Evolutionary conservation across 2,888 invertebrate genomes (phyloP).

Genomic region (Epirrita christyi): DNA sequence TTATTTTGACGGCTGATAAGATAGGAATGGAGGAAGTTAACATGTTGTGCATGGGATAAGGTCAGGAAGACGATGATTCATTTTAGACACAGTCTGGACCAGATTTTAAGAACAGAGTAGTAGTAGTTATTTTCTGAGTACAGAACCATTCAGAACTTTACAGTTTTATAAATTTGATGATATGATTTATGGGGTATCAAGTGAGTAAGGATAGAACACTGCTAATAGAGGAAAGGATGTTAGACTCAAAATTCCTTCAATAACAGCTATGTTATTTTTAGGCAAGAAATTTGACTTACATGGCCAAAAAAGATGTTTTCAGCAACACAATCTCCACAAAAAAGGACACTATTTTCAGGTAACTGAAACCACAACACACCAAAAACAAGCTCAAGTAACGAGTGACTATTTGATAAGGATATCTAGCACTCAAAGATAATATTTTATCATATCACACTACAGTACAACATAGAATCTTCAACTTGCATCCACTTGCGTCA

Average conservation of each 20-base stretch:
- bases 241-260: neutral
- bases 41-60: too few relatives aligned
- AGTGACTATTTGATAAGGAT: conserved; percentile 52
- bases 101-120: too few relatives aligned
- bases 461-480: conserved; percentile 68
- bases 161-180: too few relatives aligned
- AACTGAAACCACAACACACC: conserved; percentile 17
- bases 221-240: too few relatives aligned
- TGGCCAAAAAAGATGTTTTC: conserved; percentile 13
- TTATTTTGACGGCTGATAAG: too few relatives aligned
- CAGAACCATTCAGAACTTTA: too few relatives aligned
- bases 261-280: neutral
- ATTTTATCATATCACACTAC: conserved; percentile 72
- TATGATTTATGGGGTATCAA: too few relatives aligned
- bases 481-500: conserved; percentile 69
- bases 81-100: too few relatives aligned
- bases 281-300: conserved; percentile 17
- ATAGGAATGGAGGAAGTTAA: too few relatives aligned
- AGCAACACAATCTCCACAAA: conserved; percentile 15
- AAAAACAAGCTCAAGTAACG: conserved; percentile 20
- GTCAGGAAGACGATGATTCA: too few relatives aligned
- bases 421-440: conserved; percentile 67
- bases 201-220: too few relatives aligned
- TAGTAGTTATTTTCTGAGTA: too few relatives aligned
- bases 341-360: conserved; percentile 18